Base-by-base conservation (phyloP, 1,140 invertebrate species). In the Nebria ingens region DNA sequence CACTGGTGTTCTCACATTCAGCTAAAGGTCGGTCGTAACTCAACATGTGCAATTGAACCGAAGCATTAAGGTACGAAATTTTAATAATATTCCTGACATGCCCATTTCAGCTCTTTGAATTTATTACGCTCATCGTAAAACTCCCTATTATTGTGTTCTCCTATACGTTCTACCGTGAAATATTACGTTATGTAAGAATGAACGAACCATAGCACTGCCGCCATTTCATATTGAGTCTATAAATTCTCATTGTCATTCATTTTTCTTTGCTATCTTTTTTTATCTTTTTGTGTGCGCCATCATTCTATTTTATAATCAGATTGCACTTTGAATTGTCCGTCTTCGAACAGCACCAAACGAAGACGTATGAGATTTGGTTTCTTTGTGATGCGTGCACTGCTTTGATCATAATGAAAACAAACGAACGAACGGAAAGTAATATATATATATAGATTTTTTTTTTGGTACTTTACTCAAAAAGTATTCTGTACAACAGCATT, bases 121-220 rank as follows among this genome's bases (percentile, higher is more conserved):
- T 58, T 58, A 58, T 58, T 58, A 49, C 56, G 42, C 34, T 52
- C 56, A 49, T 58, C 56, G 56, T 58, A 58, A 58, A 58, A 58
- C 45, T 58, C n/a, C 53, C 21, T 58, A 53, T 58, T 58, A 58
- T 58, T 58, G 49, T 53, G 29, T 34, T 20, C 22, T n/a, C 34
- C 29, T 22, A 34, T 29, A 34, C 13, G 22, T 34, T 23, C 21
- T 53, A 21, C 52, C 6, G 21, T 53, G 25, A 19, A 29, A 34
- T 53, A 25, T 25, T 29, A 25, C 21, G n/a, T 12, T 17, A 51
- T 11, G 19, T 6, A 49, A 13, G 42, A 49, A 49, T 17, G 17
- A 17, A 9, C 25, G 6, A 34, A n/a, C 25, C 25, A 34, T 9
- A 34, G 25, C 25, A 45, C 3, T 17, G 40, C 40, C 3, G 9